Percentiles rank a stretch among this genome's conserved stretches.
Conservation (phyloP, 2,797 vertebrate genomes). For the Coregonus suidteri region DNA sequence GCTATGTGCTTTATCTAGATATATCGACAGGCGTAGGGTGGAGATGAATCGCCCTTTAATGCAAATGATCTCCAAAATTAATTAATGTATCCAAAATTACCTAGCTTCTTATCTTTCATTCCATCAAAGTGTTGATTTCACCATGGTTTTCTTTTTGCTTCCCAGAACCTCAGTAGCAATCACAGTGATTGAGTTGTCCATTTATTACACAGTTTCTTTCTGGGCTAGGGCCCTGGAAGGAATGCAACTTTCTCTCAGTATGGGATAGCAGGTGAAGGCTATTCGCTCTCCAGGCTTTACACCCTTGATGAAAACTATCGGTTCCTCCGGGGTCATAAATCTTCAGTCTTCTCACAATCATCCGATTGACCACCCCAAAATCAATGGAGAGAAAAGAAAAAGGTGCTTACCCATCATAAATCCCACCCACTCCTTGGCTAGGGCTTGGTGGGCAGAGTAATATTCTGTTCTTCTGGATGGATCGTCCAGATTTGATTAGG, state of each 20-base stretch:
- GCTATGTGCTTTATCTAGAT: not conserved
- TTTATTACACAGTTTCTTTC: not conserved
- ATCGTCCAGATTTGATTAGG: not conserved
- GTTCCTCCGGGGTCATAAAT: not conserved
- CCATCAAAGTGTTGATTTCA: not conserved
- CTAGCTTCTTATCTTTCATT: not conserved
- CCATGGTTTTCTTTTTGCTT: not conserved
- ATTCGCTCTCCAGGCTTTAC: not conserved
- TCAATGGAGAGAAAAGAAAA: not conserved
- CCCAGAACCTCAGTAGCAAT: not conserved
- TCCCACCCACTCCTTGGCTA: not conserved
- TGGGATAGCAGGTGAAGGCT: not conserved
- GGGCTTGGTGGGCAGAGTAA: not conserved
- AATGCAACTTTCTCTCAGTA: conserved; percentile 15
- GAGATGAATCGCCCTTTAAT: not conserved
- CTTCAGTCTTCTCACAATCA: not conserved
- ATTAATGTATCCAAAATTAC: conserved; percentile 4
- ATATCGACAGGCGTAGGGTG: not conserved
- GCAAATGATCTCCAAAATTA: conserved; percentile 9
- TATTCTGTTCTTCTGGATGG: not conserved
- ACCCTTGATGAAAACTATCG: not conserved
- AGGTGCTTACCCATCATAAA: not conserved
- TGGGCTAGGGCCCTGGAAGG: not conserved
- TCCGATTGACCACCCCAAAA: not conserved
- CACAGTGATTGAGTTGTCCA: not conserved